These are phyloP conservation scores for Adineta ricciae DNA, from an alignment of 2,888 invertebrate genomes.

Conservation along the genomic window DNA sequence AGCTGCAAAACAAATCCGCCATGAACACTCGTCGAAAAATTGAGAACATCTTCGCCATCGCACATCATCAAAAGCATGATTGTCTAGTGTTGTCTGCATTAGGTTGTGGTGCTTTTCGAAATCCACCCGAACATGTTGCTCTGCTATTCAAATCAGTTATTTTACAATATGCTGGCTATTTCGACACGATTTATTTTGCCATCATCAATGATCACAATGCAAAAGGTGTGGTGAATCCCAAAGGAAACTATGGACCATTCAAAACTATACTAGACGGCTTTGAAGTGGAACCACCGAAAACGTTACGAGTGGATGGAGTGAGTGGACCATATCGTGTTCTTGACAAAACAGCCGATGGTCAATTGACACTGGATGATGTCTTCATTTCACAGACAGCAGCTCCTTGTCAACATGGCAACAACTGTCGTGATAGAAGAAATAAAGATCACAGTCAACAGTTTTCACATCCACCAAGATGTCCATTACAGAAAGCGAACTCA, in stretches of 20 bases:
- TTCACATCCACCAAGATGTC: background rate
- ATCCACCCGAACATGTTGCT: background rate
- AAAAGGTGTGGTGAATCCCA: background rate
- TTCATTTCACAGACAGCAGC: background rate
- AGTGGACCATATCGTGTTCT: background rate
- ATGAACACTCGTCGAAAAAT: background rate
- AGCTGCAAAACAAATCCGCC: background rate
- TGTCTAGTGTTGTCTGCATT: slow-evolving; percentile 10
- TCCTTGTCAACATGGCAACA: background rate
- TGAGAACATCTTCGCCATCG: background rate
- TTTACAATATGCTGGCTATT: background rate
- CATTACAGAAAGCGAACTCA: background rate
- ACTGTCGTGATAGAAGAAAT: background rate
- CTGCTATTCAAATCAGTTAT: background rate
- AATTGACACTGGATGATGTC: background rate
- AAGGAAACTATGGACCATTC: background rate
- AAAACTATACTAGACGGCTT: background rate
- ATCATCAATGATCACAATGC: background rate
- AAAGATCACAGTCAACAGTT: background rate
- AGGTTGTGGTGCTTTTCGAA: slow-evolving; percentile 18
- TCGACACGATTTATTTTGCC: background rate
- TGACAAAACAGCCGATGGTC: background rate
- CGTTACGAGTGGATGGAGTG: background rate
- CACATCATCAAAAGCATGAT: background rate
- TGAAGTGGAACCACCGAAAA: background rate